Evolutionary conservation across 2,888 invertebrate species (phyloP).

Genomic region (Amphipoea lucens): DNA sequence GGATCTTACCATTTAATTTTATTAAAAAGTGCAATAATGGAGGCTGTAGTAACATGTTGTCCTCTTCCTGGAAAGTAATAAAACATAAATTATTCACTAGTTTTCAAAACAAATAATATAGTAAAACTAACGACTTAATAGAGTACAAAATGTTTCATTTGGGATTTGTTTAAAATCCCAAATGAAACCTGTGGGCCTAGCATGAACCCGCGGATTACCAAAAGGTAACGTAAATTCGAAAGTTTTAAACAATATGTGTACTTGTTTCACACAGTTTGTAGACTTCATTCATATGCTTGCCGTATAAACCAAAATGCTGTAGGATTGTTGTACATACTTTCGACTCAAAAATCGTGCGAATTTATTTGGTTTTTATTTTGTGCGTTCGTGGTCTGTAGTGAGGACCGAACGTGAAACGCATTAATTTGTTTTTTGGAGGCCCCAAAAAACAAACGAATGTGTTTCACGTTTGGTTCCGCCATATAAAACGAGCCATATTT

Average conservation of each 20-base stretch:
- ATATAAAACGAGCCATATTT: constrained; percentile 14
- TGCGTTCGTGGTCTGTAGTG: background rate
- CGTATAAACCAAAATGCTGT: background rate
- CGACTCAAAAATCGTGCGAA: background rate
- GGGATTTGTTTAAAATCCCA: no score
- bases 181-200: background rate
- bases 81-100: background rate
- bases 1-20: background rate
- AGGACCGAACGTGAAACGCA: no score
- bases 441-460: background rate
- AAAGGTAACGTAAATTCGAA: background rate
- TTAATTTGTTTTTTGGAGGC: no score
- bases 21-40: background rate
- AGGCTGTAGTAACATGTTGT: background rate
- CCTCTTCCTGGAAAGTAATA: background rate
- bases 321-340: background rate
- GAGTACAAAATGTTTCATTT: background rate
- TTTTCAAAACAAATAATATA: background rate
- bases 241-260: background rate
- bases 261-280: no score
- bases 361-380: background rate
- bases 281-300: background rate
- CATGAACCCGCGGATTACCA: background rate
- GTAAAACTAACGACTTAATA: background rate
- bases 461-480: background rate